Conservation (phyloP, 2,797 vertebrate species). For the Acanthornis magna region DNA sequence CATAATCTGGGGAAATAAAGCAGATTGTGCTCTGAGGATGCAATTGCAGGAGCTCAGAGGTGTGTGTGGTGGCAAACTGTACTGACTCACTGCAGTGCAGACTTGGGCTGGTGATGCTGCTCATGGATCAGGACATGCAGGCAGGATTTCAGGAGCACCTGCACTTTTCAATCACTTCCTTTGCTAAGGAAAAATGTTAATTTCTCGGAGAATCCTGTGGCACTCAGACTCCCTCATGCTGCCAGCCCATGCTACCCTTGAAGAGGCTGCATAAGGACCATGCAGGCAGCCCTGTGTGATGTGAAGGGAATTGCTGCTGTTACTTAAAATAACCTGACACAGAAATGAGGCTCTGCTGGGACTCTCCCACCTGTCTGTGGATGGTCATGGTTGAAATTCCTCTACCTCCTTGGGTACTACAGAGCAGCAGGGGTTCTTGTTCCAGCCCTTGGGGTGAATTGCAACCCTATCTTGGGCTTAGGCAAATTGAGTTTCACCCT, state of each 20-base stretch:
- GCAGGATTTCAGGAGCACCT: not conserved
- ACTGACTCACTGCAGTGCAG: not conserved
- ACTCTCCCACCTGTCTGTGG: not conserved
- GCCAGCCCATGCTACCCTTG: not conserved
- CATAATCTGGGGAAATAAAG: not conserved
- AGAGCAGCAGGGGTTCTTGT: not conserved
- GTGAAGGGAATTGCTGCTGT: not conserved
- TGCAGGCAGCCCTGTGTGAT: not conserved
- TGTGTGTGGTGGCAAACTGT: not conserved
- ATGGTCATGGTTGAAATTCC: not conserved
- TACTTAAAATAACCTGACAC: not conserved
- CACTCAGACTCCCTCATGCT: not conserved
- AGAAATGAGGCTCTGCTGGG: not conserved
- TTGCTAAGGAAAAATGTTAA: not conserved
- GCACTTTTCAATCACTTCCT: not conserved
- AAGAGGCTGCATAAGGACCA: not conserved
- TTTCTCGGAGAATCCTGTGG: not conserved
- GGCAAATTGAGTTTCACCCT: not conserved
- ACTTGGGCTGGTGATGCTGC: not conserved
- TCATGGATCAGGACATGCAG: not conserved
- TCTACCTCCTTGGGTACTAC: not conserved
- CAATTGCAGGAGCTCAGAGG: not conserved
- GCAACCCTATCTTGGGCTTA: not conserved
- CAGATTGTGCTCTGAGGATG: not conserved
- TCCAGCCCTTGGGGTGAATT: not conserved